Evolutionary conservation across 1,140 invertebrate genomes (phyloP), one percentile per base, ranked within the genome.

Genomic region (Hypsibius dujardini): DNA sequence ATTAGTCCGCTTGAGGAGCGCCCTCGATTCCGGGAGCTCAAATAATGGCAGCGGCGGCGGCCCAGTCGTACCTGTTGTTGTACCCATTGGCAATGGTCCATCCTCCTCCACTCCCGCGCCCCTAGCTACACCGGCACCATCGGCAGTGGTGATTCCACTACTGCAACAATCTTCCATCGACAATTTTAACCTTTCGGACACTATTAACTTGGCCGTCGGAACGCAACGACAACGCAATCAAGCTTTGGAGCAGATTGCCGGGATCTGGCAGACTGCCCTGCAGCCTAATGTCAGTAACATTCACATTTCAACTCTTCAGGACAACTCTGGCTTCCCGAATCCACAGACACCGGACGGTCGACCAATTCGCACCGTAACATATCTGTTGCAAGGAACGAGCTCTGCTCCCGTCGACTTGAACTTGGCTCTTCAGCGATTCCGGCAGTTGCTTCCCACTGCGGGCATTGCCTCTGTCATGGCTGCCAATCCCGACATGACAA

Each of bases 271-370:
- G 62, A 7, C 3, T 3, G 62, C 62, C 3, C 62, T 67, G 7
- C 12, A 3, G 3, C 62, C 62, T 42, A 67, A 67, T 42, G 62
- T 67, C 62, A 67, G 12, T 42, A 42, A 67, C 62, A 42, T 67
- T 42, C 7, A 42, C 7, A 7, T 67, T 3, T 14, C 42, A 12
- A 7, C 62, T 3, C 3, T 67, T 3, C 42, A 3, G 12, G 62
- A 67, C 42, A 3, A 14, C 7, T 42, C 62, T 3, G 62, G 62
- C 42, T 67, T 67, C 62, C 62, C 62, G 7, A 42, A 67, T 42
- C 62, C 62, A 42, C 3, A 67, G 3, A 67, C 62, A 3, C 12
- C 62, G 7, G 62, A 67, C 62, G 62, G 62, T 42, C 7, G 7
- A 7, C 62, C 62, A 3, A 67, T 67, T 42, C 62, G 62, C 62